Evolutionary conservation across 2,797 vertebrate genomes (phyloP).

Genomic region (Rhyacichthys aspro): DNA sequence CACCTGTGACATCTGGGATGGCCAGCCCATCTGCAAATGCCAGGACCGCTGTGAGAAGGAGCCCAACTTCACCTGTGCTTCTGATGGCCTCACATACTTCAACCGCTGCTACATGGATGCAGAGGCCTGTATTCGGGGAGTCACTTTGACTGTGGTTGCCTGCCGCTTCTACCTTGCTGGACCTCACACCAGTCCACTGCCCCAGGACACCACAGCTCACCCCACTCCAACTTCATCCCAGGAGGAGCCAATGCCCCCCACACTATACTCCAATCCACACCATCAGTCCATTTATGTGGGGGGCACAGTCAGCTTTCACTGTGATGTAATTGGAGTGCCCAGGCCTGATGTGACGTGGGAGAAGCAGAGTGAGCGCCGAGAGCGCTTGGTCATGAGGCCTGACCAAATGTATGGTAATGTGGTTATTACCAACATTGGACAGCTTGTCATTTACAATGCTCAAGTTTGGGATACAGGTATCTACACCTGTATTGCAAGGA

Average conservation of each 20-base stretch:
- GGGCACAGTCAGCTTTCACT: constrained; percentile 93
- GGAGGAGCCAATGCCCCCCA: constrained; percentile 82
- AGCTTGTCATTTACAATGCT: constrained; percentile 95
- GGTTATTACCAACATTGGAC: constrained; percentile 96
- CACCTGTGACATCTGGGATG: constrained; percentile 94
- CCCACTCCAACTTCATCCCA: constrained; percentile 82
- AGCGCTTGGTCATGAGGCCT: constrained; percentile 90
- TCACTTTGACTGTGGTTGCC: constrained; percentile 84
- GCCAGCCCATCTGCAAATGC: constrained; percentile 94
- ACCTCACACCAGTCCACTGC: constrained; percentile 86
- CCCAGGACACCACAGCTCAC: constrained; percentile 84
- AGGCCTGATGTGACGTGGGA: constrained; percentile 94
- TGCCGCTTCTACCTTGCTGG: constrained; percentile 92
- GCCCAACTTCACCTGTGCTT: constrained; percentile 95
- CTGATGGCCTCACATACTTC: constrained; percentile 96
- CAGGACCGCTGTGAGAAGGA: constrained; percentile 95
- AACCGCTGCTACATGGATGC: constrained; percentile 99
- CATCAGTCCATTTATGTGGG: constrained; percentile 89
- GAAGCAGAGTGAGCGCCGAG: constrained; percentile 88
- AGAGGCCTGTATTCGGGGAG: constrained; percentile 90
- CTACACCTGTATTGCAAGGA: constrained; percentile 92
- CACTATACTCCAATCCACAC: constrained; percentile 90
- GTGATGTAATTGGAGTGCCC: constrained; percentile 88
- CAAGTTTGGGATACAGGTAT: constrained; percentile 91
- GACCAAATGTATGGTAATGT: constrained; percentile 98